Evolutionary conservation across 1,140 invertebrate genomes (phyloP).

Genomic region (Yoshiicerus persimilis): DNA sequence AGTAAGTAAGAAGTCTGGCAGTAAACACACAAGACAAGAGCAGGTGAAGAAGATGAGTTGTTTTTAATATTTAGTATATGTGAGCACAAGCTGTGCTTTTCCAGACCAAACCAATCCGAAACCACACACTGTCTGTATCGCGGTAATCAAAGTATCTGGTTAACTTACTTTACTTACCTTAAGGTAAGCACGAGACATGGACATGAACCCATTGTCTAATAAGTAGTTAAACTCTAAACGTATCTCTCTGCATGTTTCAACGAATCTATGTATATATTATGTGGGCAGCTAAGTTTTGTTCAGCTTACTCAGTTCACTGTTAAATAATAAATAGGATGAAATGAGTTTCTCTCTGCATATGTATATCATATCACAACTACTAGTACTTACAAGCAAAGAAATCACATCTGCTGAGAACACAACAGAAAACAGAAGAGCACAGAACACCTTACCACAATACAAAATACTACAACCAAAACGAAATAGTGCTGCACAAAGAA

Average conservation of each 20-base stretch:
- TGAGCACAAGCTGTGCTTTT: background rate
- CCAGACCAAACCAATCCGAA: background rate
- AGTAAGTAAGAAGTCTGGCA: background rate
- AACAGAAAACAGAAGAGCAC: background rate
- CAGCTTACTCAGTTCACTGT: background rate
- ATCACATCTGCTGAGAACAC: conserved; percentile 5
- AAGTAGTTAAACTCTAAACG: background rate
- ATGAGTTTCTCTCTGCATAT: background rate
- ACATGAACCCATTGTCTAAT: background rate
- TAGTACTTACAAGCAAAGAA: background rate
- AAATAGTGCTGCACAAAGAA: background rate
- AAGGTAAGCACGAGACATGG: conserved; percentile 2
- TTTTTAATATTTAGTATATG: background rate
- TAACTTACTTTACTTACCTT: background rate
- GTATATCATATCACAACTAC: no score
- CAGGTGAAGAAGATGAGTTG: conserved; percentile 18
- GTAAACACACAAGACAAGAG: background rate
- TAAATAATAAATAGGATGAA: background rate
- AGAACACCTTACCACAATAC: background rate
- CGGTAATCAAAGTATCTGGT: background rate
- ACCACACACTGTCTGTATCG: background rate
- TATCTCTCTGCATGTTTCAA: background rate
- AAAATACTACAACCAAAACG: background rate
- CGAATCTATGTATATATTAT: background rate
- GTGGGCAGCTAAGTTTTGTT: background rate